Evolutionary conservation across 2,888 invertebrate genomes (phyloP).

Genomic region (Steromphala cineraria): DNA sequence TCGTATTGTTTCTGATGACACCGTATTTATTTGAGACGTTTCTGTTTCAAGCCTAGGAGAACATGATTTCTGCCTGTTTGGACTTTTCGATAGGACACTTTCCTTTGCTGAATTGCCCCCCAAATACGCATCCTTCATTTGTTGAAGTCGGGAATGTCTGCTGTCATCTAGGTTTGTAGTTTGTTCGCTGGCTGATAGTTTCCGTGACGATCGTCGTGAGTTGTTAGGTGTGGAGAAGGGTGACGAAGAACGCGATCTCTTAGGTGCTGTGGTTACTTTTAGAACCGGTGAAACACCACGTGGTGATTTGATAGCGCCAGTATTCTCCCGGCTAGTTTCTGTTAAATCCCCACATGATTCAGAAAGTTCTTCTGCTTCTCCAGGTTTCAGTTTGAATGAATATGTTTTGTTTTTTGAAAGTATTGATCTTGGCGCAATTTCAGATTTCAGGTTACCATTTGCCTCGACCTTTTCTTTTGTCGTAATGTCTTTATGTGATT

Average conservation of each 20-base stretch:
- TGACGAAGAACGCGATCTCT: too few species aligned
- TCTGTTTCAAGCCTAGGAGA: background rate
- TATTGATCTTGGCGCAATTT: background rate
- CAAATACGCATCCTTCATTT: background rate
- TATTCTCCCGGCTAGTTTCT: background rate
- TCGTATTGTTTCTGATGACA: too few species aligned
- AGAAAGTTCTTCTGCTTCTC: too few species aligned
- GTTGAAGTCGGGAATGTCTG: background rate
- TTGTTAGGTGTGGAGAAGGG: too few species aligned
- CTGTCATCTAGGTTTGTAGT: background rate
- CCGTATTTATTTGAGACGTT: too few species aligned
- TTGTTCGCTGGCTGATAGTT: too few species aligned
- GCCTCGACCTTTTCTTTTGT: background rate
- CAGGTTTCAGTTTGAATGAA: background rate
- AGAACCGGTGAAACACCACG: too few species aligned
- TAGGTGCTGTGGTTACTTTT: too few species aligned
- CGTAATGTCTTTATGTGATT: background rate
- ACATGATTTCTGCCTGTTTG: background rate
- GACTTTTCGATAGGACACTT: background rate
- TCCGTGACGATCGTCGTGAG: too few species aligned
- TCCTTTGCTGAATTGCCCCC: background rate
- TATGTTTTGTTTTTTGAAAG: background rate
- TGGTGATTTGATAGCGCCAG: too few species aligned
- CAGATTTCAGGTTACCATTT: background rate
- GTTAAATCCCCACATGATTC: too few species aligned